These are phyloP conservation scores for Protosalanx chinensis DNA, from an alignment of 2,797 vertebrate species.

Conservation along the genomic window DNA sequence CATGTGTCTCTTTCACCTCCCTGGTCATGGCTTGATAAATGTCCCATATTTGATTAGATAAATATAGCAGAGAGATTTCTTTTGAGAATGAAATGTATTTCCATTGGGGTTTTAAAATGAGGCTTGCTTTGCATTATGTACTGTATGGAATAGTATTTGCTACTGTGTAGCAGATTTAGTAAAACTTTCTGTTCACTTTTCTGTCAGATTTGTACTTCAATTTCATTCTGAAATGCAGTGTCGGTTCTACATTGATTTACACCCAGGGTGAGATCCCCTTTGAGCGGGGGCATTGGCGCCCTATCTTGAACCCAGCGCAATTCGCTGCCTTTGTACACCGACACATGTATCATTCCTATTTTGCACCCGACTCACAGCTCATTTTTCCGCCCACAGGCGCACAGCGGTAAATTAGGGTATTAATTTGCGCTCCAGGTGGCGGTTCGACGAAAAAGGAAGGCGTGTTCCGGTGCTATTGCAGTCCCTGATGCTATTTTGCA, in stretches of 20 bases:
- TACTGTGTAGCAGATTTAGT: conserved; percentile 81
- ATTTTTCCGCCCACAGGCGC: too few species aligned
- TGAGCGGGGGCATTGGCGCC: too few species aligned
- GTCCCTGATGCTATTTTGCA: too few species aligned
- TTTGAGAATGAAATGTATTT: conserved; percentile 1
- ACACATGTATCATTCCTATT: too few species aligned
- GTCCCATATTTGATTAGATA: conserved; percentile 12
- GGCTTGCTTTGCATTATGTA: conserved; percentile 9
- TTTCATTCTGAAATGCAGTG: conserved; percentile 55
- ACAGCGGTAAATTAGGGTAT: too few species aligned
- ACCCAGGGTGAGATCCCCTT: too few species aligned
- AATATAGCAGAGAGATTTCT: not conserved
- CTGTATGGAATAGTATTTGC: conserved; percentile 52
- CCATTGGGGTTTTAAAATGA: conserved; percentile 21
- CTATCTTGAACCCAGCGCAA: too few species aligned
- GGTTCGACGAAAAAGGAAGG: too few species aligned
- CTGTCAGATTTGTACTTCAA: conserved; percentile 72
- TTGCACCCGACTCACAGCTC: too few species aligned
- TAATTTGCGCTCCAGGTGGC: too few species aligned
- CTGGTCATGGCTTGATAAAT: not conserved
- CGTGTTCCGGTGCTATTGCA: too few species aligned
- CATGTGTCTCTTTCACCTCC: not conserved
- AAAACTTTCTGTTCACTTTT: conserved; percentile 55
- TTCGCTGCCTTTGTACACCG: too few species aligned
- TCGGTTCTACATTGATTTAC: conserved; percentile 61